Percentiles rank a stretch among this genome's conserved stretches.
phyloP scores from a whole-genome alignment of 37 sponge, comb jelly and placozoan species.

The Trichoplax adhaerens region DNA sequence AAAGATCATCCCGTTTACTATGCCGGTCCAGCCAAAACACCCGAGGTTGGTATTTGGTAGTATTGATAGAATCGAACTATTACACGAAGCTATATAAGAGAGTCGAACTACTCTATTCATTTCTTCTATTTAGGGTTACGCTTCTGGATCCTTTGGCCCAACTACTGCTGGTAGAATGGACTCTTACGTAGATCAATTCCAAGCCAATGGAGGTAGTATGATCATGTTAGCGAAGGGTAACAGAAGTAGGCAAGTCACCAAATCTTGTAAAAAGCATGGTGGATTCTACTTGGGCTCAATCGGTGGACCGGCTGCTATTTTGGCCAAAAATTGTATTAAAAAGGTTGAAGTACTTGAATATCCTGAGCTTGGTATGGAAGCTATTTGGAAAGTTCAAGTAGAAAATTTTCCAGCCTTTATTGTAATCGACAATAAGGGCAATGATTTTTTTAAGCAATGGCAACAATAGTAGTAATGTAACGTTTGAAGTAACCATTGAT shows the following conservation, averaged over 20 bases:
- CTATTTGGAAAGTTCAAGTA: slow-evolving; percentile 33
- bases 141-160: slow-evolving; percentile 32
- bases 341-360: slow-evolving; percentile 26
- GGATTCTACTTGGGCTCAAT: slow-evolving; percentile 37
- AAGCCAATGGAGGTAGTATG: slow-evolving; percentile 22
- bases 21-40: slow-evolving; percentile 42
- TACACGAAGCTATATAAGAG: not conserved
- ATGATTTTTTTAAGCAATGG: slow-evolving; percentile 36
- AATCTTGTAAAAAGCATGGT: slow-evolving; percentile 30
- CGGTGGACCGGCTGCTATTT: slow-evolving; percentile 32
- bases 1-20: slow-evolving; percentile 35
- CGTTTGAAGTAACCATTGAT: too few relatives aligned
- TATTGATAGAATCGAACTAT: not conserved
- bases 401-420: slow-evolving; percentile 37
- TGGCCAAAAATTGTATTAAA: slow-evolving; percentile 22
- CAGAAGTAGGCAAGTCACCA: slow-evolving; percentile 29
- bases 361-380: slow-evolving; percentile 37
- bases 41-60: slow-evolving; percentile 6
- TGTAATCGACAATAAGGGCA: slow-evolving; percentile 34
- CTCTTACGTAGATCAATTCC: slow-evolving; percentile 24
- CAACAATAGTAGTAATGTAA: not conserved
- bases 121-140: slow-evolving; percentile 11
- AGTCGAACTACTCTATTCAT: not conserved
- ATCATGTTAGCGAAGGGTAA: slow-evolving; percentile 38
- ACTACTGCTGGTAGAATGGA: slow-evolving; percentile 40